A percentile compares a stretch with the other conserved stretches of the same genome.
Conservation (phyloP, 1,140 invertebrate genomes). For the Euura saliciscinereae region DNA sequence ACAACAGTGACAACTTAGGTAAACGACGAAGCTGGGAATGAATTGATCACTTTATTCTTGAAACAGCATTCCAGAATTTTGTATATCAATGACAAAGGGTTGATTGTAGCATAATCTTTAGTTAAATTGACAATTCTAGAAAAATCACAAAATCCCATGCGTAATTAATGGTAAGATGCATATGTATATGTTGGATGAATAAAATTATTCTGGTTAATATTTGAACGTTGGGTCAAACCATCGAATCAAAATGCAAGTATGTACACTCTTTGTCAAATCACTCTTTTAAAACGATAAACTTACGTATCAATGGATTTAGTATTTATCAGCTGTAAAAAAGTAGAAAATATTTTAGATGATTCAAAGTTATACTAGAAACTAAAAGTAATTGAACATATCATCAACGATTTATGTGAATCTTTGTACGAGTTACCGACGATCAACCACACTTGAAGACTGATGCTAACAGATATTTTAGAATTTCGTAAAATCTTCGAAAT, state of each 20-base stretch:
- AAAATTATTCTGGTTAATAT: neutral
- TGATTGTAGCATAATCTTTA: neutral
- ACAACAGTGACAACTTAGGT: no score
- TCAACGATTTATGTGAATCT: neutral
- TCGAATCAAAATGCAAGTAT: neutral
- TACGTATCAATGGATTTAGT: conserved; percentile 34
- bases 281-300: conserved; percentile 27
- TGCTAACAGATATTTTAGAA: no score
- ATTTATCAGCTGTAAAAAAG: conserved; percentile 44
- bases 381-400: neutral
- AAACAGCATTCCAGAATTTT: no score
- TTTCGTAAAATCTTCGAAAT: no score
- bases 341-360: conserved; percentile 16
- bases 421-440: no score
- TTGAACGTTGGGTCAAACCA: neutral
- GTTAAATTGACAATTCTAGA: neutral
- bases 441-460: no score
- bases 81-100: neutral
- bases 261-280: conserved; percentile 9
- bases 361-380: conserved; percentile 3
- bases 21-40: no score
- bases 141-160: neutral
- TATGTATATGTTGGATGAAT: neutral
- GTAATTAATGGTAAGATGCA: neutral
- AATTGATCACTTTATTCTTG: no score